Evolutionary conservation across 1,140 invertebrate species (phyloP).

Genomic region (Campoletis sonorensis): DNA sequence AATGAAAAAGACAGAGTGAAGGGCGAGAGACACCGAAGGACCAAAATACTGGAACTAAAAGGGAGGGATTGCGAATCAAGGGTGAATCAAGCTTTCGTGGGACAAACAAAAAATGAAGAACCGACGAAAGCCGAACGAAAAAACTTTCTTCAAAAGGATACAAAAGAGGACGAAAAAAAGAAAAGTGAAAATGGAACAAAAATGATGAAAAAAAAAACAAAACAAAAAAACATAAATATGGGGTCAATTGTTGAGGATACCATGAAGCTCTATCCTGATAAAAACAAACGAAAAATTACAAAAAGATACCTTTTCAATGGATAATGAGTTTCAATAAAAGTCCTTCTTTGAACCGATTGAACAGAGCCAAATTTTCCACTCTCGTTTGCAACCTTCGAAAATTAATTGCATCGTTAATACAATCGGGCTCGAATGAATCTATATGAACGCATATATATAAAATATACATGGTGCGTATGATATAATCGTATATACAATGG

Average conservation of each 20-base stretch:
- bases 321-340: constrained; percentile 31
- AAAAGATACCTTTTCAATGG: not conserved
- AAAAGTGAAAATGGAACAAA: not conserved
- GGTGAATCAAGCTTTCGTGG: not conserved
- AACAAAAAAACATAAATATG: too few relatives aligned
- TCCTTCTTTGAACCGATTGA: constrained; percentile 14
- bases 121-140: not conserved
- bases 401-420: constrained; percentile 34
- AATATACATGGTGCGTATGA: too few relatives aligned
- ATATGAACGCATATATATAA: too few relatives aligned
- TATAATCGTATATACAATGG: not conserved
- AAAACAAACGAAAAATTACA: not conserved
- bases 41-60: constrained; percentile 11
- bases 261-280: not conserved
- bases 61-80: not conserved
- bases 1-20: constrained; percentile 58
- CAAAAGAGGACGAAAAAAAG: constrained; percentile 10
- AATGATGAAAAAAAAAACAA: not conserved
- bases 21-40: constrained; percentile 9
- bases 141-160: constrained; percentile 9
- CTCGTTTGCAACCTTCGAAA: constrained; percentile 22
- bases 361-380: not conserved
- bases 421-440: constrained; percentile 4
- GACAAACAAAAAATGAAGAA: not conserved
- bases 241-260: not conserved